phyloP scores from a whole-genome alignment of 2,113 vertebrate genomes.

The Mionectes macconnelli region DNA sequence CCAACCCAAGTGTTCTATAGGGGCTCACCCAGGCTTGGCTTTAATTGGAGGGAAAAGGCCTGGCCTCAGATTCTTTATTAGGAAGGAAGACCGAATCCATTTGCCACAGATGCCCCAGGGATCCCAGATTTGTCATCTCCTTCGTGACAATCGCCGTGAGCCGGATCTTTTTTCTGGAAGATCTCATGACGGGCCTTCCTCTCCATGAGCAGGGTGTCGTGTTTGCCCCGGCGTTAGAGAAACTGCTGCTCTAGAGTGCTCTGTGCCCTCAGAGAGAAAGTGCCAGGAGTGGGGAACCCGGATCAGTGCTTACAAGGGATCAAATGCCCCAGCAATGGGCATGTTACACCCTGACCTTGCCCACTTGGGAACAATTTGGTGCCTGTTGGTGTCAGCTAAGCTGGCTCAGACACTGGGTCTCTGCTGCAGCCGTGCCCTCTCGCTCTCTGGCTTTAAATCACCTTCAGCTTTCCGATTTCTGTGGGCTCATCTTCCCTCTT shows the following conservation, averaged over 20 bases:
- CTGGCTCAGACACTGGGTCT: neutral
- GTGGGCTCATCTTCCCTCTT: neutral
- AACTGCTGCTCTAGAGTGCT: fast-evolving
- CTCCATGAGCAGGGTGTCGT: fast-evolving
- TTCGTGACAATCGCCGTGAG: fast-evolving
- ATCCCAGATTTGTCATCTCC: neutral
- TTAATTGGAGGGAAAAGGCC: neutral
- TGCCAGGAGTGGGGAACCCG: neutral
- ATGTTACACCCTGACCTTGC: neutral
- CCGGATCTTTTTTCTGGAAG: neutral
- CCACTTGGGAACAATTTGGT: fast-evolving
- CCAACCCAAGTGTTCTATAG: neutral
- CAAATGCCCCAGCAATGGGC: neutral
- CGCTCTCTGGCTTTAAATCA: constrained; percentile 28
- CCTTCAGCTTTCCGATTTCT: neutral
- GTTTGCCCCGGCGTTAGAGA: neutral
- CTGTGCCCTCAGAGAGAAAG: neutral
- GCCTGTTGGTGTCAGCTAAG: neutral
- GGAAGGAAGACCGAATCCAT: neutral
- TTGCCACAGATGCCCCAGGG: neutral
- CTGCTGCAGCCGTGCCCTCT: neutral
- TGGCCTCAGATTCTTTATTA: neutral
- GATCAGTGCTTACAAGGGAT: neutral
- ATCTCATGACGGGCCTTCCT: fast-evolving
- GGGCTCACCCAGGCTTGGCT: neutral